Conservation (phyloP, 2,797 vertebrate genomes). For the Antennarius maculatus region DNA sequence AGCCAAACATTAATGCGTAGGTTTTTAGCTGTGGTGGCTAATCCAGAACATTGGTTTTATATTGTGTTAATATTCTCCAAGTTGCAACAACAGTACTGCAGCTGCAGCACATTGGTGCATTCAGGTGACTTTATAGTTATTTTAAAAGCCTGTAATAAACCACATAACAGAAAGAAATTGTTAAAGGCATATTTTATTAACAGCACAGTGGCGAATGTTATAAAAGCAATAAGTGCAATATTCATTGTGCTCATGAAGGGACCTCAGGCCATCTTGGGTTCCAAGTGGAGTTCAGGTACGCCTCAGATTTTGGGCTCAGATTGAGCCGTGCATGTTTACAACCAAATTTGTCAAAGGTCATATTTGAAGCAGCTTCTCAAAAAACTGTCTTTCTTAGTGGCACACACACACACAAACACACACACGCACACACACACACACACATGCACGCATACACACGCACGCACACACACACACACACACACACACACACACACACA, state of each 20-base stretch:
- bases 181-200: slow-evolving; percentile 45
- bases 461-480: no score
- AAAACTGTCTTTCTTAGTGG: neutral
- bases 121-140: slow-evolving; percentile 29
- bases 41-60: slow-evolving; percentile 18
- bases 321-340: neutral
- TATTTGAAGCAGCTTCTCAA: neutral
- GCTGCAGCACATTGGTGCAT: slow-evolving; percentile 34
- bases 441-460: no score
- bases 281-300: slow-evolving; percentile 12
- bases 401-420: no score
- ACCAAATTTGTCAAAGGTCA: neutral
- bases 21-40: neutral
- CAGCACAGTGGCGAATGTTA: slow-evolving; percentile 25
- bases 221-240: slow-evolving; percentile 48
- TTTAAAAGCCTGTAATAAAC: slow-evolving; percentile 48
- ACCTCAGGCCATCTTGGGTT: slow-evolving; percentile 13
- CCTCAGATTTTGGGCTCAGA: slow-evolving; percentile 1
- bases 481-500: no score
- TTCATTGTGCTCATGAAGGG: slow-evolving; percentile 37
- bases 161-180: slow-evolving; percentile 42
- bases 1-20: neutral
- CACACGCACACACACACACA: no score
- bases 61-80: slow-evolving; percentile 26
- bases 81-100: slow-evolving; percentile 30